phyloP scores from a whole-genome alignment of 2,797 vertebrate species.

The Xiphorhynchus erythropygius region DNA sequence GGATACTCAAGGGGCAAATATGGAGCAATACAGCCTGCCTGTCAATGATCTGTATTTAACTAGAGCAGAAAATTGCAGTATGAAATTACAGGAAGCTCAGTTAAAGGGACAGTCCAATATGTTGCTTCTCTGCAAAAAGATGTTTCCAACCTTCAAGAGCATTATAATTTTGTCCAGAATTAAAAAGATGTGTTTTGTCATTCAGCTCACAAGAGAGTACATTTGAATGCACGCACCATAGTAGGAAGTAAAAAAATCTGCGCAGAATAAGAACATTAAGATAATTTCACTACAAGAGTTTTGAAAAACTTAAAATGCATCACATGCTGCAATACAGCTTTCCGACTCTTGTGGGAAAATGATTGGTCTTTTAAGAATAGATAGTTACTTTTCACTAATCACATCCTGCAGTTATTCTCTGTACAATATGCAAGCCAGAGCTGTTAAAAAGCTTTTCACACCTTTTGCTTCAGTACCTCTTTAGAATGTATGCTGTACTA shows the following conservation, averaged over 20 bases:
- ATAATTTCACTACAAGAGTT: constrained; percentile 13
- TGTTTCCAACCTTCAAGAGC: neutral
- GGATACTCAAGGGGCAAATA: neutral
- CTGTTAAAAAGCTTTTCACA: constrained; percentile 34
- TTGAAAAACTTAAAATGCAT: constrained; percentile 10
- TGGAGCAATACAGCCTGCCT: neutral
- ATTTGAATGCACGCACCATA: neutral
- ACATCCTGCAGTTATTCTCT: constrained; percentile 19
- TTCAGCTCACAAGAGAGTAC: neutral
- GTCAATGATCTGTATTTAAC: neutral
- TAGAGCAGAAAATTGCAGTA: neutral
- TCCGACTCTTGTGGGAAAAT: neutral
- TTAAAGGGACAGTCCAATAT: neutral
- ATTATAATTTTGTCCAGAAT: neutral
- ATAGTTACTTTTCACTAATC: constrained; percentile 21
- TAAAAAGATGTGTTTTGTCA: neutral
- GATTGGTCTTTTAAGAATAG: neutral
- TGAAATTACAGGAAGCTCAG: neutral
- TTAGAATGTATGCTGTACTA: constrained; percentile 25
- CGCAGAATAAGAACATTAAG: neutral
- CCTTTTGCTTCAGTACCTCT: constrained; percentile 51
- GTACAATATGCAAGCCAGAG: constrained; percentile 11
- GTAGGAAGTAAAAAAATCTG: neutral
- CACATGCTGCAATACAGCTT: neutral
- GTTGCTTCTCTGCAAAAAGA: neutral